These are phyloP conservation scores for Philopedon plagiatum DNA, from an alignment of 2,888 invertebrate genomes.

Conservation along the genomic window DNA sequence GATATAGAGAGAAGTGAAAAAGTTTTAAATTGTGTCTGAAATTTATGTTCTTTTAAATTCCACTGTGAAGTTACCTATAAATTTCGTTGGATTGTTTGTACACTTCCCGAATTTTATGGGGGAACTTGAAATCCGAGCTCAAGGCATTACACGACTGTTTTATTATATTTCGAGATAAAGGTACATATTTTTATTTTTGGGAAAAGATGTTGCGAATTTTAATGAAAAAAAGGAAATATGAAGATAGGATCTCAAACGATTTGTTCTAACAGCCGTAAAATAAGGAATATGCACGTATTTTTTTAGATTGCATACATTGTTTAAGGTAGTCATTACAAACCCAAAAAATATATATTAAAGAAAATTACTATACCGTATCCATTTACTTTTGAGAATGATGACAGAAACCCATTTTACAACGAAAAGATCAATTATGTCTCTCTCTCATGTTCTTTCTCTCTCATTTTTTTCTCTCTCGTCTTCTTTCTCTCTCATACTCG, in stretches of 20 bases:
- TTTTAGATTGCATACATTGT: no score
- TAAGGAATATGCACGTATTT: no score
- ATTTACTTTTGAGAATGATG: no score
- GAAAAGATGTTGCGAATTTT: background rate
- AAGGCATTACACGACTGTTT: slow-evolving; percentile 5
- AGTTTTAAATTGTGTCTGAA: slow-evolving; percentile 61
- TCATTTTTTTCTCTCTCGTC: no score
- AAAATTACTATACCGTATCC: no score
- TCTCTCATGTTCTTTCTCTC: no score
- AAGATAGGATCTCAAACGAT: background rate
- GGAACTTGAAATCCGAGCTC: slow-evolving; percentile 1
- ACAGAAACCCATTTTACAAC: no score
- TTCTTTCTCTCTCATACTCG: no score
- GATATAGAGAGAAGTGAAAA: slow-evolving; percentile 59
- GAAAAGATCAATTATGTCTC: no score
- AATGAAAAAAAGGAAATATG: background rate
- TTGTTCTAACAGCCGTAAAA: no score
- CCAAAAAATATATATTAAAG: no score
- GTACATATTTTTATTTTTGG: slow-evolving; percentile 11
- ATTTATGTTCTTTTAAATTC: slow-evolving; percentile 42
- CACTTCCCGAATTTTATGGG: slow-evolving; percentile 23
- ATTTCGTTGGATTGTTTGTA: slow-evolving; percentile 27
- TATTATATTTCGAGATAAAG: slow-evolving; percentile 11
- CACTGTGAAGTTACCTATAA: slow-evolving; percentile 20
- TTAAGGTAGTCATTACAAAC: no score